These are phyloP conservation scores for Aleiodes sp. DNA, from an alignment of 1,140 invertebrate species.

Conservation along the genomic window DNA sequence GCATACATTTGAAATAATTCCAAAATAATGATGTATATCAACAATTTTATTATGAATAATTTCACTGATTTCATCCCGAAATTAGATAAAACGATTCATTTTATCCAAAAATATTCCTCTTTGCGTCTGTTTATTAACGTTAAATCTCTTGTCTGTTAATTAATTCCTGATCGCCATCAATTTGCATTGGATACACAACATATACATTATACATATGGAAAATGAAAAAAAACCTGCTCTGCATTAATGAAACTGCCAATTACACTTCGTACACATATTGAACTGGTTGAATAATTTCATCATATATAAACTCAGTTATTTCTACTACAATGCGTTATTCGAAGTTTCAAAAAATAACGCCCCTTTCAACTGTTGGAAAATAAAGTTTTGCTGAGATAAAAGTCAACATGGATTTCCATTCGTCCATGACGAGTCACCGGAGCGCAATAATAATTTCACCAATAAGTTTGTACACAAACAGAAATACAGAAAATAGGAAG, in stretches of 20 bases:
- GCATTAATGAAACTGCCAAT: conserved; percentile 2
- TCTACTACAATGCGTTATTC: background rate
- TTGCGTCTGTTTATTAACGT: background rate
- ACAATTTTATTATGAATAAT: too few species aligned
- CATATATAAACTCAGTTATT: background rate
- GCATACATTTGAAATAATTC: too few species aligned
- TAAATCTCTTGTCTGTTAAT: background rate
- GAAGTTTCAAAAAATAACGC: background rate
- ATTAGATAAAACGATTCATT: too few species aligned
- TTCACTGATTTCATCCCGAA: too few species aligned
- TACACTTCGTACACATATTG: background rate
- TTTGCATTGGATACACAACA: background rate
- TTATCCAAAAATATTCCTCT: background rate
- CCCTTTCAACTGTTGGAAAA: too few species aligned
- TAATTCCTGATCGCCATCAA: background rate
- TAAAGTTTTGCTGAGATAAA: too few species aligned
- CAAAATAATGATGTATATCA: too few species aligned
- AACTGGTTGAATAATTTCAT: background rate
- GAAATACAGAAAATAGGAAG: background rate
- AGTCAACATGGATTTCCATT: background rate
- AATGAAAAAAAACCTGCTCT: background rate
- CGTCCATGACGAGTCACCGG: background rate
- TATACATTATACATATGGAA: background rate
- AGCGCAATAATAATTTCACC: background rate
- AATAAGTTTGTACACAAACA: background rate